Percentiles rank a stretch among this genome's conserved stretches.
These are phyloP conservation scores for Aphyosemion australe DNA, from an alignment of 2,113 vertebrate species.

Conservation along the genomic window DNA sequence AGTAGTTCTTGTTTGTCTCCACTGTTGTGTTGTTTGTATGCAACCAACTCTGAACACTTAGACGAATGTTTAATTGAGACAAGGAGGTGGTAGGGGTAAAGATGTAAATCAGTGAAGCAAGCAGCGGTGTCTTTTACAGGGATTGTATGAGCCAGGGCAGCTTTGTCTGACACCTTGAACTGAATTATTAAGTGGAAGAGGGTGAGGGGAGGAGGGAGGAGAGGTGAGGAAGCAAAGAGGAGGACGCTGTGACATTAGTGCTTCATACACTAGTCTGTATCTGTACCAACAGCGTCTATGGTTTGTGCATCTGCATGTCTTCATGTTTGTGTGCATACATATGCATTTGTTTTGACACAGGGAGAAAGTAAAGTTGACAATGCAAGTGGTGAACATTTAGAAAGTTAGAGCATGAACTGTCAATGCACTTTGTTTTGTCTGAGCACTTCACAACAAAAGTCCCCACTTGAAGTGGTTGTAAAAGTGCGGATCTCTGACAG, in stretches of 20 bases:
- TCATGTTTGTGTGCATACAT: background rate
- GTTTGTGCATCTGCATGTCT: conserved; percentile 1
- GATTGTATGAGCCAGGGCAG: conserved; percentile 75
- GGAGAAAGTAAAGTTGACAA: background rate
- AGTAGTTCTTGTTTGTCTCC: conserved; percentile 4
- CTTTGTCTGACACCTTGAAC: conserved; percentile 81
- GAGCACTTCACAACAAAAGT: background rate
- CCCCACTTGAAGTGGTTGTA: conserved; percentile 18
- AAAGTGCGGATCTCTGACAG: conserved; percentile 28
- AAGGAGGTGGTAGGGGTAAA: conserved; percentile 53
- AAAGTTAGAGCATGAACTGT: background rate
- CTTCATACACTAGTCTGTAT: conserved; percentile 67
- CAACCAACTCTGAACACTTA: conserved; percentile 59
- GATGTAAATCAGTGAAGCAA: conserved; percentile 67
- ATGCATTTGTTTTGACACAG: background rate
- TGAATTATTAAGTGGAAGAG: conserved; percentile 78
- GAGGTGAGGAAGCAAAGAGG: conserved; percentile 50
- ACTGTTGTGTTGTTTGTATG: conserved; percentile 18
- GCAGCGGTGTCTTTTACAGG: conserved; percentile 74
- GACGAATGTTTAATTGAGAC: conserved; percentile 74
- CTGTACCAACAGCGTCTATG: conserved; percentile 28
- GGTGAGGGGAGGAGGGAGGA: conserved; percentile 5
- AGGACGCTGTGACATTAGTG: conserved; percentile 75
- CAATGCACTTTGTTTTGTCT: background rate
- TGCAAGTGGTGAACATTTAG: background rate